A percentile compares a stretch with the other conserved stretches of the same genome.
Evolutionary conservation across 2,888 invertebrate genomes (phyloP).

Genomic region (Loripinus fragilis): DNA sequence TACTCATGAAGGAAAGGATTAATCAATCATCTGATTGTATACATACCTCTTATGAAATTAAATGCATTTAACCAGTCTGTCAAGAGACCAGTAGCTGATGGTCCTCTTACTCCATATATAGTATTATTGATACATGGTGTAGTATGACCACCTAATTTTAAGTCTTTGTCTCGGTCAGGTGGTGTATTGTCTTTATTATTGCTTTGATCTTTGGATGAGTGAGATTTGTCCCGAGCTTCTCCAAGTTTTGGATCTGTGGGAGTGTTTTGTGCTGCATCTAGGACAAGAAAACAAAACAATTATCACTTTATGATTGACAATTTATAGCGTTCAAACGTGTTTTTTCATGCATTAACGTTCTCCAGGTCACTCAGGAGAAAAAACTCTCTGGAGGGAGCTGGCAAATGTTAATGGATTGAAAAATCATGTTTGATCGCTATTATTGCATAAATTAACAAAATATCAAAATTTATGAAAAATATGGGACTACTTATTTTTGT

Average conservation of each 20-base stretch:
- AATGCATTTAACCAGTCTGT: conserved; percentile 80
- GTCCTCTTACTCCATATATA: conserved; percentile 20
- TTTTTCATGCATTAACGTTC: too few species aligned
- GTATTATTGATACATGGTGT: conserved; percentile 43
- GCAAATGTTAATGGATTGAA: too few species aligned
- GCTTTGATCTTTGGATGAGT: conserved; percentile 35
- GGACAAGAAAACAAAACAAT: background rate
- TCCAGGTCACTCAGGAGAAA: too few species aligned
- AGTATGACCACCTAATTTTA: conserved; percentile 36
- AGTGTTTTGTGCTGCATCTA: background rate
- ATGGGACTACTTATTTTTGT: too few species aligned
- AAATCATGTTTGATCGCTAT: too few species aligned
- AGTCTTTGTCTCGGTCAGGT: background rate
- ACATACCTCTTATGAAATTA: conserved; percentile 80
- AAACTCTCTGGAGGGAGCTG: too few species aligned
- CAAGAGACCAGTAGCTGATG: conserved; percentile 77
- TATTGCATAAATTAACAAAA: too few species aligned
- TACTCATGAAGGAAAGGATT: too few species aligned
- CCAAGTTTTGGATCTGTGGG: conserved; percentile 25
- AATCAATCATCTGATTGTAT: too few species aligned
- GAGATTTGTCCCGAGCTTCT: conserved; percentile 39
- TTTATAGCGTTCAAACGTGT: too few species aligned
- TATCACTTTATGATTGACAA: too few species aligned
- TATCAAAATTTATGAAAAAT: too few species aligned
- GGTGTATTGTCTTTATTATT: conserved; percentile 11